phyloP scores from a whole-genome alignment of 1,140 invertebrate genomes.

The Nomia melanderi region DNA sequence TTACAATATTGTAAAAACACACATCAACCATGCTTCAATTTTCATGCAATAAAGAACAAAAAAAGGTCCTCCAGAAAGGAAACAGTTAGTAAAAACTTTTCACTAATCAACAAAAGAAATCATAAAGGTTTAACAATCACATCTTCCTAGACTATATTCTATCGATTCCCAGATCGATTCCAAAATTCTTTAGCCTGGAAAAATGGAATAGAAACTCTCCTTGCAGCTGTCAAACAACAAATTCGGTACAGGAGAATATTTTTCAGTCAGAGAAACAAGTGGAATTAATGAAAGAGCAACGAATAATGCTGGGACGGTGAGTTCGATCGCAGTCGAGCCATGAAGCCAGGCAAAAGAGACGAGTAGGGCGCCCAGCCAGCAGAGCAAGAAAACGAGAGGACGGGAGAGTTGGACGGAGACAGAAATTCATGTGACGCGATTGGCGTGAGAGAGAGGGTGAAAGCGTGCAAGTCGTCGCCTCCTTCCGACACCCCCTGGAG shows the following conservation, averaged over 20 bases:
- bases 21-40: background rate
- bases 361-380: conserved; percentile 35
- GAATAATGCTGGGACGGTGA: conserved; percentile 15
- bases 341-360: conserved; percentile 51
- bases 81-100: too few relatives aligned
- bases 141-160: too few relatives aligned
- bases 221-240: background rate
- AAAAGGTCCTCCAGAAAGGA: too few relatives aligned
- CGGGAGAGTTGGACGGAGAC: background rate
- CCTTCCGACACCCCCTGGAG: conserved; percentile 68
- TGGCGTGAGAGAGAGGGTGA: background rate
- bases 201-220: too few relatives aligned
- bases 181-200: too few relatives aligned
- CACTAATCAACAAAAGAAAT: too few relatives aligned
- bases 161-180: too few relatives aligned
- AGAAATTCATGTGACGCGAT: background rate
- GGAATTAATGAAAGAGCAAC: conserved; percentile 31
- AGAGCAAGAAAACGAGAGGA: conserved; percentile 26
- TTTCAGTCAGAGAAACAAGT: background rate
- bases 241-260: background rate
- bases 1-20: background rate
- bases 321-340: conserved; percentile 33
- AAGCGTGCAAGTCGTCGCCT: conserved; percentile 55
- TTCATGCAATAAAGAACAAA: background rate
- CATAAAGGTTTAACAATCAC: too few relatives aligned